Evolutionary conservation across 1,140 invertebrate species (phyloP).

Genomic region (Ctenoplectra terminalis): DNA sequence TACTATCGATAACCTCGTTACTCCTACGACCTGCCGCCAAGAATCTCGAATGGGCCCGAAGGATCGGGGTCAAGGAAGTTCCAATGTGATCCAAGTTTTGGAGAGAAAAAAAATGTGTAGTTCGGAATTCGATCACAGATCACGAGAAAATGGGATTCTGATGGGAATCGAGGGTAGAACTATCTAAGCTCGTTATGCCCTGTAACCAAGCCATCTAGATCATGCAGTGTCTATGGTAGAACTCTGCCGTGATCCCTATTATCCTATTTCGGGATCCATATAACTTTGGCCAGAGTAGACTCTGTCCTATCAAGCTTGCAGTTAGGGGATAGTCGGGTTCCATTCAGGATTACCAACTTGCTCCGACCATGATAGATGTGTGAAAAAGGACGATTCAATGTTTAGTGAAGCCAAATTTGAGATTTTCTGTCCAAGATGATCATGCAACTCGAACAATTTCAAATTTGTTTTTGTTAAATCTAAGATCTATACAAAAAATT

Average conservation of each 20-base stretch:
- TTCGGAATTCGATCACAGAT: background rate
- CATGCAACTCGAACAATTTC: too few relatives aligned
- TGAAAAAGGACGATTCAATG: too few relatives aligned
- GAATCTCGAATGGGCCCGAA: background rate
- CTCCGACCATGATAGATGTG: too few relatives aligned
- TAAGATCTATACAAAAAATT: too few relatives aligned
- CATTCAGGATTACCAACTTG: background rate
- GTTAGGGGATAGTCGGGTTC: background rate
- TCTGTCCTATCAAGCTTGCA: background rate
- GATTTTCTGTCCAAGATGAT: too few relatives aligned
- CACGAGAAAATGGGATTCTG: background rate
- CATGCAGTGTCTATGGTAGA: background rate
- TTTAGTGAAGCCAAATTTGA: too few relatives aligned
- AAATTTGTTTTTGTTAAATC: too few relatives aligned
- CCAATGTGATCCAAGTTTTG: too few relatives aligned
- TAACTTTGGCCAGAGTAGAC: background rate
- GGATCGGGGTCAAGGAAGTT: too few relatives aligned
- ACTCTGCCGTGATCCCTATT: background rate
- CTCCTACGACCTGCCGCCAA: background rate
- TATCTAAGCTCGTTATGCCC: background rate
- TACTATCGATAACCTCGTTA: conserved; percentile 21
- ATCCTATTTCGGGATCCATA: background rate
- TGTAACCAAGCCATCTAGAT: background rate
- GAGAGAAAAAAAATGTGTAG: too few relatives aligned
- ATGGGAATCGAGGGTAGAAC: too few relatives aligned